These are phyloP conservation scores for Clunio marinus DNA, from an alignment of 2,888 invertebrate species.

Conservation along the genomic window DNA sequence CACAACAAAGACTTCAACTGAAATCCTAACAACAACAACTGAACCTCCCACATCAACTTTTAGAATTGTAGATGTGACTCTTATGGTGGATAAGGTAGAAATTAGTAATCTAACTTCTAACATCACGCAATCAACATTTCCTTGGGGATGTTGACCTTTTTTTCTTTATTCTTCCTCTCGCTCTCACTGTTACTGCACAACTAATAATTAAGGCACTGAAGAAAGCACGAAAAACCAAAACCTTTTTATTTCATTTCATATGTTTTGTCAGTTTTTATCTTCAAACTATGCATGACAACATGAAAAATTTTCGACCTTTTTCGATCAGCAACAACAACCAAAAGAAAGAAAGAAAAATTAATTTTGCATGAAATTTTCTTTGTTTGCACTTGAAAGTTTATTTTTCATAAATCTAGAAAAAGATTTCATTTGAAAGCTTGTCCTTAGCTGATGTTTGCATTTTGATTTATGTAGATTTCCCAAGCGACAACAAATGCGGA, in stretches of 20 bases:
- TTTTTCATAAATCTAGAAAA: too few relatives aligned
- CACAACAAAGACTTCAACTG: constrained; percentile 14
- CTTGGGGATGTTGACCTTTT: not conserved
- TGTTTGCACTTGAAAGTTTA: not conserved
- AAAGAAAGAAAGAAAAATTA: too few relatives aligned
- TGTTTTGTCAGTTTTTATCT: too few relatives aligned
- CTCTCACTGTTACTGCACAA: constrained; percentile 2
- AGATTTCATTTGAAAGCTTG: not conserved
- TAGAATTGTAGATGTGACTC: constrained; percentile 27
- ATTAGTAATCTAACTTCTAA: constrained; percentile 19
- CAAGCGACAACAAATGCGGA: not conserved
- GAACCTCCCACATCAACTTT: constrained; percentile 15
- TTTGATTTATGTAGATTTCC: not conserved
- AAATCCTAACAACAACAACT: constrained; percentile 17
- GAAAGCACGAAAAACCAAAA: not conserved
- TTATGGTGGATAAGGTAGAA: constrained; percentile 32
- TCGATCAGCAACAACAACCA: too few relatives aligned
- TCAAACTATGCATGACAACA: too few relatives aligned
- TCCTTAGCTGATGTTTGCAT: not conserved
- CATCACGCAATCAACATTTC: not conserved
- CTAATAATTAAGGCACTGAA: not conserved
- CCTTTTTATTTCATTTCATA: too few relatives aligned
- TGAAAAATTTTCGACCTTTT: too few relatives aligned
- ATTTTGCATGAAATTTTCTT: not conserved
- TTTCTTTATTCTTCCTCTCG: not conserved